Conservation (phyloP, 2,888 invertebrate species). For the Drosophila fungiperda region DNA sequence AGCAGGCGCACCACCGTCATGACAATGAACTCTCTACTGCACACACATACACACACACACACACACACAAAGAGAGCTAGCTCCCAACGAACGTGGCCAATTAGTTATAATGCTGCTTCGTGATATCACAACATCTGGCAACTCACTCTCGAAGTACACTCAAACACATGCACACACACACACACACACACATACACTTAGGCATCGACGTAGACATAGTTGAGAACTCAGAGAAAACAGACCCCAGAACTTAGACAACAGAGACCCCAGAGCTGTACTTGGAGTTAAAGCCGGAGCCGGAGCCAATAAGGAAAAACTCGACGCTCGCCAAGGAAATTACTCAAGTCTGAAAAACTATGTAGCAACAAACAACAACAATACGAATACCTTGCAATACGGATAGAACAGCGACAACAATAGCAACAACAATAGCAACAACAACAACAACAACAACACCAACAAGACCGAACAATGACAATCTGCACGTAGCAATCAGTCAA, state of each 20-base stretch:
- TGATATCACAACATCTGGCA: conserved; percentile 81
- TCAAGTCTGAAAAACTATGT: conserved; percentile 78
- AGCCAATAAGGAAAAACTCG: conserved; percentile 75
- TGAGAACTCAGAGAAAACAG: conserved; percentile 51
- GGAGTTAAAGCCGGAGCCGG: conserved; percentile 38
- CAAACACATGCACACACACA: conserved; percentile 34
- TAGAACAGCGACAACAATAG: conserved; percentile 52
- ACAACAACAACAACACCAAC: conserved; percentile 54
- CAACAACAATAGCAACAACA: conserved; percentile 39
- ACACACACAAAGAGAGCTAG: conserved; percentile 26
- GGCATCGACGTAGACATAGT: conserved; percentile 3
- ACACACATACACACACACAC: conserved; percentile 1
- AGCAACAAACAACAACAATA: conserved; percentile 55
- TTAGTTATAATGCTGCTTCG: conserved; percentile 82
- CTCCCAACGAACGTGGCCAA: conserved; percentile 82
- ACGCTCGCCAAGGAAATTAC: conserved; percentile 78
- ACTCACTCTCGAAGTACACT: conserved; percentile 69
- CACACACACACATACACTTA: neutral
- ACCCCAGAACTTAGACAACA: conserved; percentile 34
- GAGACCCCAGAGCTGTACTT: conserved; percentile 51
- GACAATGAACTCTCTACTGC: conserved; percentile 77
- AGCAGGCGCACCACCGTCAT: conserved; percentile 54
- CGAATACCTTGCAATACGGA: conserved; percentile 42
- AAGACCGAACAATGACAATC: conserved; percentile 82
- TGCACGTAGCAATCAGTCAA: conserved; percentile 84